Conservation (phyloP, 2,113 vertebrate species). For the Atrichornis clamosus region DNA sequence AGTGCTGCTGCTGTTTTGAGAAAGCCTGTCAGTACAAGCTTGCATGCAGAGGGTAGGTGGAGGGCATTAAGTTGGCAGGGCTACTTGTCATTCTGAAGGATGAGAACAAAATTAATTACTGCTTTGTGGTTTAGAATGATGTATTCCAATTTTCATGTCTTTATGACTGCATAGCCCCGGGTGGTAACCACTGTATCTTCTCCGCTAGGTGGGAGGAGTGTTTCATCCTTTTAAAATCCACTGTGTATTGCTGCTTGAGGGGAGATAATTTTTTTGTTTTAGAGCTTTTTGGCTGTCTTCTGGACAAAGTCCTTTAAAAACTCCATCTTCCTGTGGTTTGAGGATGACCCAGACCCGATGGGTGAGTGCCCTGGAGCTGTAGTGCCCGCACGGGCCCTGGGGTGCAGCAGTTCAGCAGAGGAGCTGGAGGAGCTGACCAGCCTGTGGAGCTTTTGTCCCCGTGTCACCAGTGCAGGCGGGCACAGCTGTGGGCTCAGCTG, state of each 20-base stretch:
- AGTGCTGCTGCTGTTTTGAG: background rate
- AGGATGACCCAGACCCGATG: accelerated
- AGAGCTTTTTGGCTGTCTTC: background rate
- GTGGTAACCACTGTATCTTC: background rate
- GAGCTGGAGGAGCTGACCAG: background rate
- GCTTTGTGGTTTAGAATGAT: background rate
- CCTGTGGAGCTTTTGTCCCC: too few relatives aligned
- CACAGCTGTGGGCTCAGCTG: accelerated
- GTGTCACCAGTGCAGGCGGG: accelerated
- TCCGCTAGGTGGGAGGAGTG: background rate
- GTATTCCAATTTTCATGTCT: background rate
- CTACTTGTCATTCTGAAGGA: background rate
- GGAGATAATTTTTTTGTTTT: background rate
- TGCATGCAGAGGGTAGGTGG: background rate
- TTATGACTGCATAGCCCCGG: background rate
- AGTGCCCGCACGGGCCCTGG: background rate
- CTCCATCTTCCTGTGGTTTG: background rate
- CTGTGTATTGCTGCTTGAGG: background rate
- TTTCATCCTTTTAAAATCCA: accelerated
- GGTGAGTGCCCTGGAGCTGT: accelerated
- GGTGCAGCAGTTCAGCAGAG: background rate
- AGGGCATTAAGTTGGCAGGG: too few relatives aligned
- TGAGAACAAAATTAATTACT: background rate
- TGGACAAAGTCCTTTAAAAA: background rate
- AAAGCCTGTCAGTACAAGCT: background rate